Percentiles rank a stretch among this genome's conserved stretches.
Conservation (phyloP, 2,888 invertebrate genomes). For the Halictus ligatus region DNA sequence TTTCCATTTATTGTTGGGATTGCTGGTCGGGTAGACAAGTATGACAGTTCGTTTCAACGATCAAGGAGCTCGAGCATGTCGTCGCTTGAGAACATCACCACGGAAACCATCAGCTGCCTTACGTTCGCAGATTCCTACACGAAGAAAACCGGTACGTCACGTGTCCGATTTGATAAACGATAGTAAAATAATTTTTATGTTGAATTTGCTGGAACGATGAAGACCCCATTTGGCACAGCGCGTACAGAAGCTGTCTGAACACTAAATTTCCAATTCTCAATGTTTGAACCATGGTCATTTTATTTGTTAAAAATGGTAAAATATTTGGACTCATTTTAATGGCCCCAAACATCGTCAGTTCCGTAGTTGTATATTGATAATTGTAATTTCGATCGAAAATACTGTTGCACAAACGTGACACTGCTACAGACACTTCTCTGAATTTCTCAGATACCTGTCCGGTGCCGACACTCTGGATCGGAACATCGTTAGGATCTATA, state of each 20-base stretch:
- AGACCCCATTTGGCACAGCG: too few relatives aligned
- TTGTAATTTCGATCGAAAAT: too few relatives aligned
- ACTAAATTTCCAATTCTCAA: too few relatives aligned
- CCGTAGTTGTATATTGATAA: too few relatives aligned
- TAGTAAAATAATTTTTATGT: too few relatives aligned
- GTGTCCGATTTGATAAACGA: neutral
- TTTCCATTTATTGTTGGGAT: conserved; percentile 80
- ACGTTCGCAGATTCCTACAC: conserved; percentile 98
- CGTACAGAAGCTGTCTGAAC: too few relatives aligned
- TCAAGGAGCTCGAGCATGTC: conserved; percentile 99
- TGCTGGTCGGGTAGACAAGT: conserved; percentile 95
- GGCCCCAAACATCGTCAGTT: too few relatives aligned
- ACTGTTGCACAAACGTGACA: neutral
- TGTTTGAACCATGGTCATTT: too few relatives aligned
- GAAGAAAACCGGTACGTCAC: conserved; percentile 94
- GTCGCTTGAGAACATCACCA: conserved; percentile 98
- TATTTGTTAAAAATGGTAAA: too few relatives aligned
- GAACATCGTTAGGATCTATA: conserved; percentile 98
- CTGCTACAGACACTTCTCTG: neutral
- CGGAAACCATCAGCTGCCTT: conserved; percentile 98
- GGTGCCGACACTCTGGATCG: conserved; percentile 98
- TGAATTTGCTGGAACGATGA: too few relatives aligned
- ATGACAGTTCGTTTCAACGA: conserved; percentile 98
- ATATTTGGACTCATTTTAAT: too few relatives aligned
- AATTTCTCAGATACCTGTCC: conserved; percentile 90